These are phyloP conservation scores for Oligia strigilis DNA, from an alignment of 2,888 invertebrate species.

Conservation along the genomic window DNA sequence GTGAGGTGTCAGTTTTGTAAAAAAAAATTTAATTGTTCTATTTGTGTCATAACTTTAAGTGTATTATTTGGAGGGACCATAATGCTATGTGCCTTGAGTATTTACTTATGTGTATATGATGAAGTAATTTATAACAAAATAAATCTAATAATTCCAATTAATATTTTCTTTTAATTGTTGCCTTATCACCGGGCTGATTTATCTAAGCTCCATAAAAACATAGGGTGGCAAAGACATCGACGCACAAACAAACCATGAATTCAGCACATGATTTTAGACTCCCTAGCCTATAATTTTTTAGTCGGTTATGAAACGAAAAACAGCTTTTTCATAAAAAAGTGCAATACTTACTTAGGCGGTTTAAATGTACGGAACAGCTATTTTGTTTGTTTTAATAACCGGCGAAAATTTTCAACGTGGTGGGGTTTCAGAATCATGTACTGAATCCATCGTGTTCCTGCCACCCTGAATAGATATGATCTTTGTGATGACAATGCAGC, in stretches of 20 bases:
- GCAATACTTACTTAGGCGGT: too few species aligned
- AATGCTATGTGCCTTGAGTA: conserved; percentile 88
- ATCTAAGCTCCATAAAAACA: not conserved
- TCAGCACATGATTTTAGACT: too few species aligned
- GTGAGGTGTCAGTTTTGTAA: conserved; percentile 66
- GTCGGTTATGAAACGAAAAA: too few species aligned
- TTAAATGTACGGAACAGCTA: too few species aligned
- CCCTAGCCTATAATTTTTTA: too few species aligned
- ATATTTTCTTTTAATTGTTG: conserved; percentile 45
- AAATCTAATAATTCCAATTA: conserved; percentile 73
- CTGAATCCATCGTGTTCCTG: too few species aligned
- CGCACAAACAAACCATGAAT: not conserved
- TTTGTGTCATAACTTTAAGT: conserved; percentile 74
- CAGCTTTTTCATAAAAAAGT: too few species aligned
- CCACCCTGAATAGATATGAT: not conserved
- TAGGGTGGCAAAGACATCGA: not conserved
- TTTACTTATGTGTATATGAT: conserved; percentile 82
- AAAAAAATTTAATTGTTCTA: conserved; percentile 67
- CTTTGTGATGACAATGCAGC: not conserved
- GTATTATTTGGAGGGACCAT: conserved; percentile 87
- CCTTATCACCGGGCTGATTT: not conserved
- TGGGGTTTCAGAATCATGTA: too few species aligned
- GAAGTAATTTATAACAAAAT: conserved; percentile 77
- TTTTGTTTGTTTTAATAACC: too few species aligned
- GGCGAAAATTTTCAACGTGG: too few species aligned